phyloP scores from a whole-genome alignment of 92 coral and sea anemone genomes.

The Phenganax marumi region DNA sequence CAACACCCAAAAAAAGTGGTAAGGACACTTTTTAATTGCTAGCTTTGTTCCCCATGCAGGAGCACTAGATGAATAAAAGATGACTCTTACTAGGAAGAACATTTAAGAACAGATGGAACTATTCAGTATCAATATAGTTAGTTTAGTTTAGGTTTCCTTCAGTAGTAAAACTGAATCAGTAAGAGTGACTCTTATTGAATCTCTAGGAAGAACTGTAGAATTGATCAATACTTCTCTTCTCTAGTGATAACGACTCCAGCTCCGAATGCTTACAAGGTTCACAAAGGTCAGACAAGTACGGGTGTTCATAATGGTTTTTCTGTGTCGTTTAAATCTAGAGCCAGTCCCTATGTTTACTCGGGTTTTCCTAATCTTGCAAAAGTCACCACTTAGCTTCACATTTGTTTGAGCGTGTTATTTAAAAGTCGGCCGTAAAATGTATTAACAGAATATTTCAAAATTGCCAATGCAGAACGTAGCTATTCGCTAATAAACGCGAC shows the following conservation, averaged over 20 bases:
- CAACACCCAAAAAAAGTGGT: conserved; percentile 34
- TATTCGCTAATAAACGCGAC: no score
- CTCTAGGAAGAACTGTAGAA: conserved; percentile 7
- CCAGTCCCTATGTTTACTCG: conserved; percentile 52
- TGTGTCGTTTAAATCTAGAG: conserved; percentile 50
- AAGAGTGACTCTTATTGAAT: not conserved
- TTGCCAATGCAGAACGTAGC: no score
- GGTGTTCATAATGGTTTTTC: conserved; percentile 43
- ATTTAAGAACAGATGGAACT: not conserved
- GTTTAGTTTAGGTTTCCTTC: not conserved
- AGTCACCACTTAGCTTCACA: conserved; percentile 8
- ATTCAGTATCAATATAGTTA: not conserved
- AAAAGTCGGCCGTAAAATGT: no score
- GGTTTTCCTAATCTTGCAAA: conserved; percentile 41
- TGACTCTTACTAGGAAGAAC: no score
- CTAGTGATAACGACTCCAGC: conserved; percentile 43
- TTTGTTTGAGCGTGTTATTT: no score
- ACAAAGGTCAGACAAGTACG: conserved; percentile 50
- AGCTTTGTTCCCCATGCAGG: not conserved
- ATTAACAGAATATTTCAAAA: no score
- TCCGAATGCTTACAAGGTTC: conserved; percentile 49
- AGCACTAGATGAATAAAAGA: not conserved
- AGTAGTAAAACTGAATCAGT: not conserved
- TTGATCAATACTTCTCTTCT: not conserved
- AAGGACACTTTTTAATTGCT: not conserved